Percentiles rank a stretch among this genome's conserved stretches.
phyloP scores from a whole-genome alignment of 2,113 vertebrate genomes.

The Sciurus niger region DNA sequence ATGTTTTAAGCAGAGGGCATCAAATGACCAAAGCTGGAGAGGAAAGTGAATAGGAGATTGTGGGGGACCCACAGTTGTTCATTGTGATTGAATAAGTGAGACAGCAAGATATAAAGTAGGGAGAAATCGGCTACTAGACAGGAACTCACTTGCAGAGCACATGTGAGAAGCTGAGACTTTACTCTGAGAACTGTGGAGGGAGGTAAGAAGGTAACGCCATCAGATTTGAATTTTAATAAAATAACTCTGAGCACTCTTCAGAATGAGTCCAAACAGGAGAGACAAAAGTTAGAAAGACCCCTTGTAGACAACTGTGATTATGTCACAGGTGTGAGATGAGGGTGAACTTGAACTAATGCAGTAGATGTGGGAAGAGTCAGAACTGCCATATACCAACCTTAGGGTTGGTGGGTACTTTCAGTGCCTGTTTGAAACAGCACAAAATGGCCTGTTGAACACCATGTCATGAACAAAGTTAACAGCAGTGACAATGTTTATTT shows the following conservation, averaged over 20 bases:
- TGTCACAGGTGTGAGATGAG: background rate
- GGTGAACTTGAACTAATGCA: background rate
- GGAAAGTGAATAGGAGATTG: background rate
- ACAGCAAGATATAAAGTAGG: background rate
- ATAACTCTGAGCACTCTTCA: background rate
- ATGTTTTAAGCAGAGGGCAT: background rate
- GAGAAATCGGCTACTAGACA: background rate
- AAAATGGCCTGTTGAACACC: background rate
- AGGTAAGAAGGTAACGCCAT: background rate
- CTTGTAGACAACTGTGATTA: background rate
- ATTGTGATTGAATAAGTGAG: background rate
- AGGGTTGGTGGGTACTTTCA: background rate
- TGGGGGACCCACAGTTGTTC: background rate
- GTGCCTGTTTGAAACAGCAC: background rate
- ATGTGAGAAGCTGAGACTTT: background rate
- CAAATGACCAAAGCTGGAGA: background rate
- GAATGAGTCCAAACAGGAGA: background rate
- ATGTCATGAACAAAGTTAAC: background rate
- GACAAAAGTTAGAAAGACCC: background rate
- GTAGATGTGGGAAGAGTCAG: background rate
- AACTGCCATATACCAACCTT: background rate
- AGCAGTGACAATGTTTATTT: background rate
- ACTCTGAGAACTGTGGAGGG: background rate
- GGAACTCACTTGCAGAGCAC: background rate
- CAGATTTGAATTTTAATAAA: conserved; percentile 19